A percentile compares a stretch with the other conserved stretches of the same genome.
Conservation (phyloP, 2,797 vertebrate species). For the Coracias cyanogaster region DNA sequence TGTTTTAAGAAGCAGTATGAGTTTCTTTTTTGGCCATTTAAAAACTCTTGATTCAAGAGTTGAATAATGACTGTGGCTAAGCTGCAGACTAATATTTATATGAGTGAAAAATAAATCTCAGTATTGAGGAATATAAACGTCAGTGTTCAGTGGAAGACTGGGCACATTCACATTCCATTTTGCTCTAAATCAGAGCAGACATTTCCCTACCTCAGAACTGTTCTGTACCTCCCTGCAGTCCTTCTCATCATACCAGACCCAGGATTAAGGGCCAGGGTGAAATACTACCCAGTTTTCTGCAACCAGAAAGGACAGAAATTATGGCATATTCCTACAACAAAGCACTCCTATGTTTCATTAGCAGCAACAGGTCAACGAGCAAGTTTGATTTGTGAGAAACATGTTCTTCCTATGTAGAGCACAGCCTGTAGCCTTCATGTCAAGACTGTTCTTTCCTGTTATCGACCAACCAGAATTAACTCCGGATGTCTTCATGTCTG, state of each 20-base stretch:
- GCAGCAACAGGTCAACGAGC: not conserved
- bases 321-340: not conserved
- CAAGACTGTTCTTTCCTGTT: not conserved
- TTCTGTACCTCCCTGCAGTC: not conserved
- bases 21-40: slow-evolving; percentile 27
- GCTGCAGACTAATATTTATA: slow-evolving; percentile 49
- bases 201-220: slow-evolving; percentile 14
- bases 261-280: not conserved
- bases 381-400: not conserved
- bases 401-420: not conserved
- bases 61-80: slow-evolving; percentile 47
- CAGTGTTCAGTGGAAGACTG: slow-evolving; percentile 2
- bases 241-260: not conserved
- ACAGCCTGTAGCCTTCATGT: not conserved
- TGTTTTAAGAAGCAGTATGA: slow-evolving; percentile 12
- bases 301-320: not conserved
- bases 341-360: not conserved
- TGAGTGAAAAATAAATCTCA: slow-evolving; percentile 8
- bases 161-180: not conserved
- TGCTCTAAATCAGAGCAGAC: not conserved
- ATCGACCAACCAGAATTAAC: not conserved
- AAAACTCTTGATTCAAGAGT: slow-evolving; percentile 43
- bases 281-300: not conserved
- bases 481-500: not conserved
- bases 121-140: slow-evolving; percentile 1